A percentile compares a stretch with the other conserved stretches of the same genome.
Evolutionary conservation across 2,797 vertebrate genomes (phyloP).

Genomic region (Neostethus bicornis): DNA sequence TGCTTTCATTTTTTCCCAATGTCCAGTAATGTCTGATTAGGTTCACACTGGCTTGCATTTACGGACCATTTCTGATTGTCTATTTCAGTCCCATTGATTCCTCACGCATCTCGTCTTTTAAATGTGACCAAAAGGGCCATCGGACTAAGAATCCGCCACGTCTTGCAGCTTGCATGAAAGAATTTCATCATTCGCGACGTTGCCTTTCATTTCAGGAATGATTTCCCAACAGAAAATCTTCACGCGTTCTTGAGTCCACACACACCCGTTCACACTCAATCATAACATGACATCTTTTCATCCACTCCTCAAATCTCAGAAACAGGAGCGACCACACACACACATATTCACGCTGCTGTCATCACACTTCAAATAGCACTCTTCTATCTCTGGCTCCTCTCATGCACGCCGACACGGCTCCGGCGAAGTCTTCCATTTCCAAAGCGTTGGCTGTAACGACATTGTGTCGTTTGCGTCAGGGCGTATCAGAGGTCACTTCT

Average conservation of each 20-base stretch:
- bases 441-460: slow-evolving; percentile 47
- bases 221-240: slow-evolving; percentile 72
- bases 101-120: slow-evolving; percentile 60
- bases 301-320: slow-evolving; percentile 60
- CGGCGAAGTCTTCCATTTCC: slow-evolving; percentile 54
- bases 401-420: slow-evolving; percentile 45
- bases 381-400: slow-evolving; percentile 51
- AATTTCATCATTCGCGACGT: slow-evolving; percentile 75
- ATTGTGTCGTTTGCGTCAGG: slow-evolving; percentile 57
- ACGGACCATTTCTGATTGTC: slow-evolving; percentile 50
- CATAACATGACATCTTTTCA: slow-evolving; percentile 65
- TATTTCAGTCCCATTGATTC: slow-evolving; percentile 59
- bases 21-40: slow-evolving; percentile 15
- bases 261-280: slow-evolving; percentile 39
- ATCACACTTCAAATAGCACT: slow-evolving; percentile 49
- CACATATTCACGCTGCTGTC: slow-evolving; percentile 30
- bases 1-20: slow-evolving; percentile 20
- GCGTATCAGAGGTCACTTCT: slow-evolving; percentile 62
- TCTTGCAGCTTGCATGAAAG: slow-evolving; percentile 72
- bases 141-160: slow-evolving; percentile 56
- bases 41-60: slow-evolving; percentile 17
- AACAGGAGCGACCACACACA: slow-evolving; percentile 47
- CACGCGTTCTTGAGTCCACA: slow-evolving; percentile 37
- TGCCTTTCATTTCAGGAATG: slow-evolving; percentile 74
- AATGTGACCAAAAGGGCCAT: slow-evolving; percentile 69